Base-by-base conservation (phyloP, 2,888 invertebrate species). In the Agapostemon virescens region DNA sequence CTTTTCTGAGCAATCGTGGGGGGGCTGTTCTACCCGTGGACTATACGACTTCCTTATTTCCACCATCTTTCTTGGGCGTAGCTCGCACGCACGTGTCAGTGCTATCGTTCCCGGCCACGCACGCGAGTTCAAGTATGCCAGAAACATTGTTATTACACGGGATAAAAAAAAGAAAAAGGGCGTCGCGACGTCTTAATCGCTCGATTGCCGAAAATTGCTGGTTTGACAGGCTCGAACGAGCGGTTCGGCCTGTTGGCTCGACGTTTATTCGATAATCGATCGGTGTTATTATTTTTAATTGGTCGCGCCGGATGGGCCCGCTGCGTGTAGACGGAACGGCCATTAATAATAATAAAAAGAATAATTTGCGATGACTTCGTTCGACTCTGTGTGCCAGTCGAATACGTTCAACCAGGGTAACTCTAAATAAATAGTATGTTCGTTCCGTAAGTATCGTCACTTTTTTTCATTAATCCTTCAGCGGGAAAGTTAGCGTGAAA, bases 1-100 rank as follows among this genome's bases (percentile, higher is more conserved):
- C 83, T 45, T 77, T 79, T 66, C 49, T 52, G 49, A 49, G 69
- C 52, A 11, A 55, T 64, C 42, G 58, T 38, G 30, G 36, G 26
- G 30, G 45, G 38, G n/a, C 23, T 20, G 26, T 58, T 33, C 40
- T 23, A 23, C 33, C 68, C 30, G 42, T 36, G 81, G 69, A 64
- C 83, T 81, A 85, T 74, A 74, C 77, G 74, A 84, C 84, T 85
- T 82, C 84, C 86, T 85, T 82, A 82, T 72, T 82, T 72, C 79
- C 77, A 38, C 70, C 69, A 69, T 75, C 42, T 75, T 74, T 66
- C 52, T 38, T 30, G 63, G n/a, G 33, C 45, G 69, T 36, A 33
- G 36, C 45, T 42, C 61, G 58, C 85, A 77, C 79, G 71, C 81
- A 77, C 74, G 72, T 55, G 71, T 68, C 78, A 63, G 30, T 64